Base-by-base conservation (phyloP, 2,113 vertebrate genomes). In the Neopipo cinnamomea region DNA sequence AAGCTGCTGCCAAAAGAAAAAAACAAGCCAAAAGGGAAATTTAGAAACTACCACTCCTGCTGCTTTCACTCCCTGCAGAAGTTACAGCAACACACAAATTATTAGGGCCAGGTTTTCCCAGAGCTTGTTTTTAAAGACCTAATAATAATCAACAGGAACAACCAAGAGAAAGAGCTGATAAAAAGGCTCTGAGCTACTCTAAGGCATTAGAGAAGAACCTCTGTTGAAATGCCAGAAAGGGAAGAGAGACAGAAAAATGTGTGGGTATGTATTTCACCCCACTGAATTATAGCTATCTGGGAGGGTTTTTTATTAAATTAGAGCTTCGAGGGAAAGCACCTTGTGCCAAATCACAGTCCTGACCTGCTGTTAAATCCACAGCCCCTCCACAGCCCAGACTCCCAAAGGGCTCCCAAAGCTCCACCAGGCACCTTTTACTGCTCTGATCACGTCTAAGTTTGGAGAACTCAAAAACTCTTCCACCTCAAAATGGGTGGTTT, bases 361-460 rank as follows among this genome's bases (percentile, higher is more conserved):
- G 56, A 76, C 49, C 62, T n/a, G 73, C 49, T 4, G 0, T 66
- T 82, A 76, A 76, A 85, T 72, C 58, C 55, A 74, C 4, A 70
- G 59, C 62, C 37, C 8, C 65, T 49, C 85, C 66, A 27, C 21
- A 55, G 55, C 33, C 50, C 52, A 31, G 58, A 20, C 20, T 61
- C 31, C 27, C 58, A 61, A 59, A 47, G 17, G 49, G 62, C 17
- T 53, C 55, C 52, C 8, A 6, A 25, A 1, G 1, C 46, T 44
- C 44, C 37, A 12, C 25, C 22, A 37, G 22, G 12, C 7, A 39
- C 20, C 47, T 73, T 18, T 10, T 30, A 37, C 53, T 41, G 41
- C 22, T 25, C 46, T 12, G 6, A 73, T 0, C n/a, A 27, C 4
- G 1, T 8, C 23, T 18, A 8, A 50, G 20, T 41, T 7, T 30